Evolutionary conservation across 30 jellyfish, hydroid and myxozoan species (phyloP), one percentile per base, ranked within the genome.

Genomic region (Aurelia sp.): DNA sequence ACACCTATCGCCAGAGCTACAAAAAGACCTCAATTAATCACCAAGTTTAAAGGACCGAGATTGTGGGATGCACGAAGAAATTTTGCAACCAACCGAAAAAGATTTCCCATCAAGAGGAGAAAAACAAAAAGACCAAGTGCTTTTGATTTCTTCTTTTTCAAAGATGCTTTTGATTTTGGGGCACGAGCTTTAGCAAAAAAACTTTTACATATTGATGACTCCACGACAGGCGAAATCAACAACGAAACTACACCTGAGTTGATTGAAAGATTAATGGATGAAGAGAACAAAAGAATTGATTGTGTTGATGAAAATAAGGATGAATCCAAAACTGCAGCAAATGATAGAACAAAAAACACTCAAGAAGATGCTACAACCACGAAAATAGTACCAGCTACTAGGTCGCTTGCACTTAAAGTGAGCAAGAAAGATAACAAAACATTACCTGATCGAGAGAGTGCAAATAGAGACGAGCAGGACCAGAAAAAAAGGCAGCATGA

Each of bases 81-180:
- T 23, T 21, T 23, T 66, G 76, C 21, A 11, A 11, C 62, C 31
- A 69, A 23, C 62, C 27, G 62, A 21, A 57, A 31, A 37, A 35
- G 27, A 21, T 17, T 37, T 51, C 10, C 21, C 3, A 74, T 37
- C 60, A 22, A 31, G 21, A 35, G 9, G 13, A 62, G 77, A 50
- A 64, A 20, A 15, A 47, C 71, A 40, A 13, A 41, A 20, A 8
- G 17, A 19, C 89, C 89, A 15, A 78, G 73, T 27, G 89, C 65
- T 7, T 27, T 61, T 11, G 89, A 78, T 53, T 10, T 78, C 60
- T 78, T 62, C 71, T 78, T 78, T 35, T 78, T 78, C 79, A 78
- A 78, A 23, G 89, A 78, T 44, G 89, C 89, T 10, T 78, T 78
- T 78, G 89, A 78, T 12, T 78, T 55, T 50, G 89, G 89, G 19